Percentiles rank a stretch among this genome's conserved stretches.
These are phyloP conservation scores for Smutsia temminckii DNA, from an alignment of 2,797 vertebrate species.

Conservation along the genomic window DNA sequence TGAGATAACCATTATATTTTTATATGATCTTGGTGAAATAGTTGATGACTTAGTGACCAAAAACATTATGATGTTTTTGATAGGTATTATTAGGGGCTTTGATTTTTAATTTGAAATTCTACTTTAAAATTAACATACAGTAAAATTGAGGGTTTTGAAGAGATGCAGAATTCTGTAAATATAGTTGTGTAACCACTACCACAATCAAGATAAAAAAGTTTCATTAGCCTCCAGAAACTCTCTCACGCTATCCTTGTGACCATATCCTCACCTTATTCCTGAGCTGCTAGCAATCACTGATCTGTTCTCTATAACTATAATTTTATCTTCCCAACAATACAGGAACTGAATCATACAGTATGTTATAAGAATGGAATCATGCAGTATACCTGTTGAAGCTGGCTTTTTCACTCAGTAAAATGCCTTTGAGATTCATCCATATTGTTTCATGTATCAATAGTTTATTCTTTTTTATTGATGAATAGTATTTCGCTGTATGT, in stretches of 20 bases:
- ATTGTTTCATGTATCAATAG: neutral
- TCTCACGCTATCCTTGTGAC: neutral
- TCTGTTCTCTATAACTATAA: neutral
- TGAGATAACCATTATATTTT: slow-evolving; percentile 38
- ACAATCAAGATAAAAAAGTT: slow-evolving; percentile 15
- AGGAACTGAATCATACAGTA: neutral
- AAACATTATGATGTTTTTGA: neutral
- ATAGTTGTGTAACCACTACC: neutral
- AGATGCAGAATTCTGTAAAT: neutral
- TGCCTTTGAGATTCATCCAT: neutral
- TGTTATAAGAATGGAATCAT: neutral
- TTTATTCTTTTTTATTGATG: neutral
- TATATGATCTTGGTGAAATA: slow-evolving; percentile 16
- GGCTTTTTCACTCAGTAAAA: neutral
- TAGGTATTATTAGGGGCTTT: neutral
- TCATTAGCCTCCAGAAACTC: neutral
- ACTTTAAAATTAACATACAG: neutral
- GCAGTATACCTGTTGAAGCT: neutral
- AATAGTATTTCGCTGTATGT: neutral
- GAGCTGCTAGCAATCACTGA: neutral
- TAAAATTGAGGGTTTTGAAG: neutral
- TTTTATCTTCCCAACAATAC: neutral
- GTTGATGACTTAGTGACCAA: neutral
- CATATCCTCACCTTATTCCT: neutral
- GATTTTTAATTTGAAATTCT: neutral